A percentile compares a stretch with the other conserved stretches of the same genome.
phyloP scores from a whole-genome alignment of 2,113 vertebrate species.

The Noctilio leporinus region DNA sequence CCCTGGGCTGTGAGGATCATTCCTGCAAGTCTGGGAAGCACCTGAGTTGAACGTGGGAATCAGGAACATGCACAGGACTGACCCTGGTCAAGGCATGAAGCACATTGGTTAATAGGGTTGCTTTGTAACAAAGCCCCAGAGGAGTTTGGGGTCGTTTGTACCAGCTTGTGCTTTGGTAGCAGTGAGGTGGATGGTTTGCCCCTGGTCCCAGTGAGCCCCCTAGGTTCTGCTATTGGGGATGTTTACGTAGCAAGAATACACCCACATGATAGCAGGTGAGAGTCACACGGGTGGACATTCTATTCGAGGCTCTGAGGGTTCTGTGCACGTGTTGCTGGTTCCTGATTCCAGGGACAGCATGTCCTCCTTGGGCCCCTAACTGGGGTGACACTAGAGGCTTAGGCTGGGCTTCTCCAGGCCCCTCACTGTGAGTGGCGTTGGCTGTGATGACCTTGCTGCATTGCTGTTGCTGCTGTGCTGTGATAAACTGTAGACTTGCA shows the following conservation, averaged over 20 bases:
- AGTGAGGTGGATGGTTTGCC: background rate
- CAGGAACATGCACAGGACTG: fast-evolving
- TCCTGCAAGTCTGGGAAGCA: background rate
- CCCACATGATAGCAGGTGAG: background rate
- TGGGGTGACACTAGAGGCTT: background rate
- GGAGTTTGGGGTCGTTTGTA: background rate
- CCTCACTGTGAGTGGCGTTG: background rate
- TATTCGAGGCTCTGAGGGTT: background rate
- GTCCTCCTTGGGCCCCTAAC: background rate
- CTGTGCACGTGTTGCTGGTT: fast-evolving
- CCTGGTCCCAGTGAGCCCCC: background rate
- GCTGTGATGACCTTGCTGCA: background rate
- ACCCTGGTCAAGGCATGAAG: background rate
- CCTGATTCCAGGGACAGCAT: background rate
- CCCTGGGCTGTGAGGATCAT: background rate
- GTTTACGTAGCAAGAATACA: background rate
- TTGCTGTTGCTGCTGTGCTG: background rate
- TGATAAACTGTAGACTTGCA: background rate
- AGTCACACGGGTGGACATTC: background rate
- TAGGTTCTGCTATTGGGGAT: background rate
- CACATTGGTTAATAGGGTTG: background rate
- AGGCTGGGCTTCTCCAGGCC: background rate
- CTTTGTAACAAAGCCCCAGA: background rate
- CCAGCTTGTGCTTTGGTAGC: background rate
- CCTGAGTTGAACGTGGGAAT: background rate